Base-by-base conservation (phyloP, 2,113 vertebrate genomes). In the Clinocottus analis region DNA sequence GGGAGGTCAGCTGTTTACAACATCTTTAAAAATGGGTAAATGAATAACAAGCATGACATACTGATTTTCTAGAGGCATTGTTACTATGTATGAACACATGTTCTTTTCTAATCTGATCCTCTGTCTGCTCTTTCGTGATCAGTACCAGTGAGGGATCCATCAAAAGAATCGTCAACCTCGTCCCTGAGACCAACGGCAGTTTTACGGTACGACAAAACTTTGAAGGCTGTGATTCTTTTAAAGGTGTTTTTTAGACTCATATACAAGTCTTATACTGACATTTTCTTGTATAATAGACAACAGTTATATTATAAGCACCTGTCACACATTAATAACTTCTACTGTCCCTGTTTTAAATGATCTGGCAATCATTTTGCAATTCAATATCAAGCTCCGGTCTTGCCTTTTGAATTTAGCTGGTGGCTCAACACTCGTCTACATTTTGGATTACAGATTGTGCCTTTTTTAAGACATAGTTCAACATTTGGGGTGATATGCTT, bases 21-120 rank as follows among this genome's bases (percentile, higher is more conserved):
- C 79, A 93, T 94, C 83, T 86, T 95, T 27, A 96, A 94, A 92
- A 96, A 97, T 0, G 94, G 97, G 97, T 97, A 89, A 93, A 43
- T 56, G 27, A 64, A 67, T 31, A 11, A 31, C 49, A 58, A 67
- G 31, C 39, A 9, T 35, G 37, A 53, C 29, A 1, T 19, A 1
- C 21, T 47, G 14, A 13, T 31, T 19, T 29, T 5, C 5, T 21
- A 12, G 8, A 14, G 5, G 27, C 27, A 5, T 5, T 47, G 11
- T 56, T 45, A 19, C 53, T 14, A 13, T 14, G 7, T 31, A 14
- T 25, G 14, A 2, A 49, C 27, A 7, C 13, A 23, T 7, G 2
- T 55, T 27, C 0, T 35, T 41, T 37, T 21, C 4, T 3, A 27
- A 12, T 66, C 21, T 71, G 45, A 83, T 66, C 27, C 21, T 29